Evolutionary conservation across 2,113 vertebrate species (phyloP).

Genomic region (Cyphomyrus plagiostoma): DNA sequence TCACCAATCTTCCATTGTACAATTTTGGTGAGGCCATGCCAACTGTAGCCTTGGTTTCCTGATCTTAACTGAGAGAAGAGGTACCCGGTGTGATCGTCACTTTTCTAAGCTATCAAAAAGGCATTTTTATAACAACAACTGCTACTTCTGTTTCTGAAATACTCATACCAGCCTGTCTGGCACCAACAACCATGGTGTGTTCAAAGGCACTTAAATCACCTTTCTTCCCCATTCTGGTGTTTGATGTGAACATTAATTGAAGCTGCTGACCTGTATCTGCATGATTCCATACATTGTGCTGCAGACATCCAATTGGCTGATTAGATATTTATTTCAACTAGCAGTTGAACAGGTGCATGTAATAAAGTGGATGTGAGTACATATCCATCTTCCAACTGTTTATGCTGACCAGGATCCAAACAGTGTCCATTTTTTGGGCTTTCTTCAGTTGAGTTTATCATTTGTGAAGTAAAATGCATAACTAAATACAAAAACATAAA

Average conservation of each 20-base stretch:
- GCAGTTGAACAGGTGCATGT: neutral
- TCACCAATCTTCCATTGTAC: neutral
- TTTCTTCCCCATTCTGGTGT: neutral
- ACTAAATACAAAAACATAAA: neutral
- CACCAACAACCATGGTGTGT: neutral
- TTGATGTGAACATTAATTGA: neutral
- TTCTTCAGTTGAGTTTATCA: neutral
- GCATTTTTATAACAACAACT: neutral
- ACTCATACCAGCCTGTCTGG: neutral
- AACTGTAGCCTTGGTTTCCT: neutral
- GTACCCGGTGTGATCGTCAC: neutral
- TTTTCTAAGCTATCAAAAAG: neutral
- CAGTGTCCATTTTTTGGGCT: neutral
- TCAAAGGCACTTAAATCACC: neutral
- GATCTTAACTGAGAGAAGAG: neutral
- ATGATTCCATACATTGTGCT: neutral
- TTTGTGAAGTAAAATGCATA: too few species aligned
- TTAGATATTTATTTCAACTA: neutral
- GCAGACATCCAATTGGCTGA: neutral
- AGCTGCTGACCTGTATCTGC: neutral
- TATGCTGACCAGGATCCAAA: neutral
- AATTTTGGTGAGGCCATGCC: neutral
- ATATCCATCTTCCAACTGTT: neutral
- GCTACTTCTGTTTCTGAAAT: neutral
- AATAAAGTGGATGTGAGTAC: neutral